phyloP scores from a whole-genome alignment of 2,113 vertebrate genomes.

The Lepidothrix coronata region DNA sequence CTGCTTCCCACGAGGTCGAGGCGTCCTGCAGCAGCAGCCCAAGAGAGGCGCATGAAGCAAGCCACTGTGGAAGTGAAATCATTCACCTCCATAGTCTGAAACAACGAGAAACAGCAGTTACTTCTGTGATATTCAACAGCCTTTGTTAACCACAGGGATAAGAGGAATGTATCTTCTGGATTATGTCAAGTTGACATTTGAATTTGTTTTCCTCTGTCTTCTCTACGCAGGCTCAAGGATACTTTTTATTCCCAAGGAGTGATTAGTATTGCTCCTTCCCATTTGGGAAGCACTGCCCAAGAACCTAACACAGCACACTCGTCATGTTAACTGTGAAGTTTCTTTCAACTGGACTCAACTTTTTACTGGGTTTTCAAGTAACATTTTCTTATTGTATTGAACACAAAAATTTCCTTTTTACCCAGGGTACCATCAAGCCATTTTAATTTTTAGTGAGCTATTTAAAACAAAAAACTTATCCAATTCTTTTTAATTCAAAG shows the following conservation, averaged over 20 bases:
- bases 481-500: background rate
- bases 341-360: background rate
- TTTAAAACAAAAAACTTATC: background rate
- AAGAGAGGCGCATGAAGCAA: constrained; percentile 96
- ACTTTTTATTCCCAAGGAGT: background rate
- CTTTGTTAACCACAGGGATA: background rate
- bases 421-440: background rate
- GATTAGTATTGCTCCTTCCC: background rate
- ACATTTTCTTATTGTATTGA: background rate
- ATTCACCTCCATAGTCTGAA: constrained; percentile 94
- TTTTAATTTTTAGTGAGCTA: background rate
- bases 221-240: background rate
- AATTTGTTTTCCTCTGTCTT: background rate
- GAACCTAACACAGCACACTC: background rate
- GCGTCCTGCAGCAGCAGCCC: constrained; percentile 95
- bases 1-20: constrained; percentile 95
- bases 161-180: background rate
- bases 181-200: background rate
- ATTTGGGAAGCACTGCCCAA: background rate
- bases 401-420: background rate
- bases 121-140: background rate
- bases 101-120: constrained; percentile 9
- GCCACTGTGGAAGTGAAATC: constrained; percentile 97
- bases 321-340: background rate
- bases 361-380: background rate